Base-by-base conservation (phyloP, 2,797 vertebrate species). In the Phalanger gymnotis region DNA sequence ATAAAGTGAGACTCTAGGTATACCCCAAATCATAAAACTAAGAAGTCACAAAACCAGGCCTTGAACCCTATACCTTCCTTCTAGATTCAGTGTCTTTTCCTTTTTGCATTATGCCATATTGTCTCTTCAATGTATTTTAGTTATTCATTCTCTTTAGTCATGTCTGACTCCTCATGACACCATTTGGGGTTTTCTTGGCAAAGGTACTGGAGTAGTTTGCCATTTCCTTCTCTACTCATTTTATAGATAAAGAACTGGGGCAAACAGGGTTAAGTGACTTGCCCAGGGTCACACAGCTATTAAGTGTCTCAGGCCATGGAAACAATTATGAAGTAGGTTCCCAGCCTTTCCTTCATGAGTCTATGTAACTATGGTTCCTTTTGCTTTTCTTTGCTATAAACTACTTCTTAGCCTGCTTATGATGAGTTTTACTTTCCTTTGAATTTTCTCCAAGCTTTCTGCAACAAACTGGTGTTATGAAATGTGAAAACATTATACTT, bases 401-500 rank as follows among this genome's bases (percentile, higher is more conserved):
- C 47, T 61, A 90, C 91, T 92, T 90, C 56, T 30, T 91, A 94
- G 93, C 81, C 92, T 3, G 54, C 51, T 27, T 47, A 51, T 92
- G 34, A 14, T 92, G 93, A 57, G 93, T 94, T 91, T 51, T 87
- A 52, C 2, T 90, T 93, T 90, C 56, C 95, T 2, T 92, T 97
- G 94, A 91, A 93, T 30, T 53, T 92, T 53, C 47, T 95, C 91
- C 91, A 97, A 90, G 19, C 19, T 95, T 94, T 16, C 93, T 57
- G 56, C 47, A 57, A 92, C 94, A 93, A 52, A 10, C 61, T 91
- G 13, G 90, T 92, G 81, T 53, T 90, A 56, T 51, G 53, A 97
- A 94, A 87, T 95, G 93, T 95, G 90, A 53, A 91, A 96, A 91
- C 47, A 91, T 31, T 47, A 91, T 61, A 95, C 92, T 91, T 92